A percentile compares a stretch with the other conserved stretches of the same genome.
These are phyloP conservation scores for Lasioglossum villosulum DNA, from an alignment of 2,888 invertebrate species.

Conservation along the genomic window DNA sequence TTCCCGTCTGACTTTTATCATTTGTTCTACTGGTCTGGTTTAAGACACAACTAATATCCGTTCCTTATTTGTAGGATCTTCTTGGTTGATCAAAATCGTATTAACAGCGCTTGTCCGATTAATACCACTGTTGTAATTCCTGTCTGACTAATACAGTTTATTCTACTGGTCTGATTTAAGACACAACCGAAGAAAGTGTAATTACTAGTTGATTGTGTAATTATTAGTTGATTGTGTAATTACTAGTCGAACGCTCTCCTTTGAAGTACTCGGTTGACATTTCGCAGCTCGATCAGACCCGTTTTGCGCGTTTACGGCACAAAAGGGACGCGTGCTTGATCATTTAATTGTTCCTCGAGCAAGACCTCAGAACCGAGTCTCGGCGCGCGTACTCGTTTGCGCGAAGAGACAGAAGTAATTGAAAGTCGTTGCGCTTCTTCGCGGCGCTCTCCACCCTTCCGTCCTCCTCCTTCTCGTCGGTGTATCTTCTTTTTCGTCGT, in stretches of 20 bases:
- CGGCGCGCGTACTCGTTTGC: background rate
- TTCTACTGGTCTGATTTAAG: too few species aligned
- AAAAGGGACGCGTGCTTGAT: constrained; percentile 14
- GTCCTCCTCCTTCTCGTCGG: background rate
- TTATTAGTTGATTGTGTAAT: too few species aligned
- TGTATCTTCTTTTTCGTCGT: constrained; percentile 30
- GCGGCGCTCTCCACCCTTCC: background rate
- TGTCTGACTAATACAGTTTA: too few species aligned
- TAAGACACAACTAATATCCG: too few species aligned
- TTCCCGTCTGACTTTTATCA: background rate
- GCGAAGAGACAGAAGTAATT: constrained; percentile 37
- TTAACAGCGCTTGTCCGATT: background rate
- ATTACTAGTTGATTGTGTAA: background rate
- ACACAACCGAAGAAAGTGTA: background rate
- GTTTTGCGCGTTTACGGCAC: background rate
- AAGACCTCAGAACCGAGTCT: background rate
- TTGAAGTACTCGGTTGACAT: background rate
- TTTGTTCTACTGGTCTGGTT: background rate
- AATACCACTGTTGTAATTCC: too few species aligned
- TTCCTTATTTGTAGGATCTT: too few species aligned
- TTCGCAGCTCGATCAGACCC: background rate
- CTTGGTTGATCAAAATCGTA: too few species aligned
- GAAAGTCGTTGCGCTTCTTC: constrained; percentile 24
- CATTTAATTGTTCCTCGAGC: constrained; percentile 36
- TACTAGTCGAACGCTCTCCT: background rate